Percentiles rank a stretch among this genome's conserved stretches.
phyloP scores from a whole-genome alignment of 2,113 vertebrate species.

The Phasianus colchicus region DNA sequence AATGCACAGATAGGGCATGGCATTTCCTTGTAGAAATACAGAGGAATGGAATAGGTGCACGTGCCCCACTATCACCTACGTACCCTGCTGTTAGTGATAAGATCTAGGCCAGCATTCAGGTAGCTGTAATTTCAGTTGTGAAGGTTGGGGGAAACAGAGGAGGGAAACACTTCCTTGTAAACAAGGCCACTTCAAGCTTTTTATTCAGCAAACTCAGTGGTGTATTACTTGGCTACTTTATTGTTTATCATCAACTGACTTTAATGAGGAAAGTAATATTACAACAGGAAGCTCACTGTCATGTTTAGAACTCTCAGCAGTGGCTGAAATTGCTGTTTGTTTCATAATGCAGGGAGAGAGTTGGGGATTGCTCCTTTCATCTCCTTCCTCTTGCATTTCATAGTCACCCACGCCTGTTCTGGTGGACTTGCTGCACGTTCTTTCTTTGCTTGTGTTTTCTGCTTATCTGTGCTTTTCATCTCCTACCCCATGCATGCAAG shows the following conservation, averaged over 20 bases:
- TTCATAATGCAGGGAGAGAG: background rate
- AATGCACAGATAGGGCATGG: background rate
- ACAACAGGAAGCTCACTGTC: background rate
- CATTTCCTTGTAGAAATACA: background rate
- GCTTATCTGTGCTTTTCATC: background rate
- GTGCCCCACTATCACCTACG: rapidly evolving
- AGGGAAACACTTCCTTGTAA: background rate
- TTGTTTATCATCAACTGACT: background rate
- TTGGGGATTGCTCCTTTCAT: background rate
- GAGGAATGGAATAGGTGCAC: background rate
- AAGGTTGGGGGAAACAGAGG: background rate
- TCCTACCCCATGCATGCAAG: background rate
- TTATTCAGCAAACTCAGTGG: background rate
- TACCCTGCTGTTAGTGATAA: background rate
- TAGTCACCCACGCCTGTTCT: background rate
- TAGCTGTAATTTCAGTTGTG: background rate
- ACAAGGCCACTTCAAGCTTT: background rate
- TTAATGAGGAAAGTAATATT: background rate
- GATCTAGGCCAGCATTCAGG: background rate
- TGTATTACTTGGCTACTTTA: background rate
- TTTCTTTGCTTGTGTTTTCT: background rate
- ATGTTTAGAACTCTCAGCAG: background rate
- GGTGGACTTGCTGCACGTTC: background rate
- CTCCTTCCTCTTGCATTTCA: background rate
- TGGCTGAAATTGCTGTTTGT: background rate